A percentile compares a stretch with the other conserved stretches of the same genome.
Evolutionary conservation across 2,797 vertebrate genomes (phyloP).

Genomic region (Sebastes goodei): DNA sequence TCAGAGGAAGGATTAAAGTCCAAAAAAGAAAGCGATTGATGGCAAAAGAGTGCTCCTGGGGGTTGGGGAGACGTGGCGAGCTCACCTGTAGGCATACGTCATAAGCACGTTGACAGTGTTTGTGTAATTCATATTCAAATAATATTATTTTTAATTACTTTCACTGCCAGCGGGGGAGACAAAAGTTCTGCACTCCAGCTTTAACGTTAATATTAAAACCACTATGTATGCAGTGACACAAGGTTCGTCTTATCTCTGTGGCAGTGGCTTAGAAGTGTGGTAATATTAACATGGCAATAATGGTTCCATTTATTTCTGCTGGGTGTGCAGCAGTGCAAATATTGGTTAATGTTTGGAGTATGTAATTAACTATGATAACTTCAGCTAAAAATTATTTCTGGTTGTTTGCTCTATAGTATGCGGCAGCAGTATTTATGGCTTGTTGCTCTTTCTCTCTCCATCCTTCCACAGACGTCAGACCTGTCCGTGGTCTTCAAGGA

Average conservation of each 20-base stretch:
- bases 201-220: neutral
- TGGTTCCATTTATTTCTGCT: neutral
- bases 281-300: neutral
- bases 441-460: neutral
- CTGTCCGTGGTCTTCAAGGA: conserved; percentile 87
- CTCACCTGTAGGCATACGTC: neutral
- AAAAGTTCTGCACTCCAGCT: neutral
- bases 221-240: neutral
- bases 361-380: neutral
- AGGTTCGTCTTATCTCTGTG: neutral
- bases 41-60: neutral
- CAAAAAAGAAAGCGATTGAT: neutral
- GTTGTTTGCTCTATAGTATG: neutral
- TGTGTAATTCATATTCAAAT: neutral
- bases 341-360: neutral
- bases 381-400: neutral
- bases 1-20: too few relatives aligned
- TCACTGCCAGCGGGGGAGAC: neutral
- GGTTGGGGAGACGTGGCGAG: neutral
- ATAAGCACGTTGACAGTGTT: neutral
- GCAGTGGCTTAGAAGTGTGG: neutral
- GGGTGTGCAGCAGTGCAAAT: neutral
- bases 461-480: conserved; percentile 84
- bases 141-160: neutral
- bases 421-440: neutral